Evolutionary conservation across 1,140 invertebrate species (phyloP).

Genomic region (Philotrypesis tridentata): DNA sequence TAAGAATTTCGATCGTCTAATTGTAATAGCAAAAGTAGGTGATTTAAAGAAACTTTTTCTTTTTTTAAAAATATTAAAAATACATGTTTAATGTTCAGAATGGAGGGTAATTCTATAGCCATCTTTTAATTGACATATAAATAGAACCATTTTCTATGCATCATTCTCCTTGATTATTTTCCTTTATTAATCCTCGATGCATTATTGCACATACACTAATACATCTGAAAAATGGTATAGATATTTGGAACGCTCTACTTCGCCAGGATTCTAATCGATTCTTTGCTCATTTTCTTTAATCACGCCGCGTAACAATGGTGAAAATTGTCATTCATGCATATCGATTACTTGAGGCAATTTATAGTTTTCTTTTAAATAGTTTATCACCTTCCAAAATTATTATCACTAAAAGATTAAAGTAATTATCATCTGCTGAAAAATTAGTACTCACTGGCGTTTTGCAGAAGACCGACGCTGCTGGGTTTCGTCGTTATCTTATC

Average conservation of each 20-base stretch:
- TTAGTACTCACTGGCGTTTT: conserved; percentile 89
- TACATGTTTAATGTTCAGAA: too few species aligned
- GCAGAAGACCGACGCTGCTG: conserved; percentile 76
- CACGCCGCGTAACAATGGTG: background rate
- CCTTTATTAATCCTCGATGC: background rate
- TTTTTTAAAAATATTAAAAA: too few species aligned
- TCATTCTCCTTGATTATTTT: too few species aligned
- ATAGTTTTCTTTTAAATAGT: background rate
- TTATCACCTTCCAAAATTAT: too few species aligned
- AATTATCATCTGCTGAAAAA: background rate
- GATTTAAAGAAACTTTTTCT: too few species aligned
- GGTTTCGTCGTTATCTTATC: conserved; percentile 75
- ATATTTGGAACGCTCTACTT: background rate
- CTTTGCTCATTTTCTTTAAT: too few species aligned
- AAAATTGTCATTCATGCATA: background rate
- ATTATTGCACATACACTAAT: background rate
- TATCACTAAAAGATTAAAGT: too few species aligned
- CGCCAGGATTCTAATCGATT: background rate
- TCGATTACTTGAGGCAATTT: background rate
- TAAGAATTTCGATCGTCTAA: too few species aligned
- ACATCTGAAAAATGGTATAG: background rate
- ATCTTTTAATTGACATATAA: too few species aligned
- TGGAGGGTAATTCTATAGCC: too few species aligned
- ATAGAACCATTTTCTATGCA: too few species aligned
- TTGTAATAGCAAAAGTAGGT: too few species aligned